Evolutionary conservation across 1,140 invertebrate species (phyloP), one percentile per base, ranked within the genome.

Genomic region (Heliconius eleuchia): DNA sequence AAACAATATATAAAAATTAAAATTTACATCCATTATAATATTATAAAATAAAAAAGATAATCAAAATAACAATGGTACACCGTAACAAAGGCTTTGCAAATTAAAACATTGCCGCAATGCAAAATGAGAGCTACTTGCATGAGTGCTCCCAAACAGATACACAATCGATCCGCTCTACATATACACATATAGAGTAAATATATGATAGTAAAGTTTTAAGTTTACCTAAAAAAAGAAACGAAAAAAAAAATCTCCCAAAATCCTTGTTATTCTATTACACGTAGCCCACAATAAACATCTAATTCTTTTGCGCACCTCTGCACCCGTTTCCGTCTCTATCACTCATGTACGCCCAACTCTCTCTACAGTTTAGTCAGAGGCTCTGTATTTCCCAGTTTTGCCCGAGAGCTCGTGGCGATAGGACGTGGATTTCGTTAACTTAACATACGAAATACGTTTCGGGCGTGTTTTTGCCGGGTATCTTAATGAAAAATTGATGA

Each of bases 221-320:
- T 16, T 30, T 30, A 66, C 60, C 13, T 66, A 66, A 66, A 30
- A 57, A 57, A 8, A 57, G 27, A 66, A 34, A 34, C 4, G 34
- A 57, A 57, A 30, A 30, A 66, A 66, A 23, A 30, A 66, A 66
- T 4, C 9, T 27, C 13, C 4, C 16, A 72, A 72, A 72, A 39
- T 9, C 37, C 88, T 87, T 92, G 87, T 91, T 92, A 91, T 91
- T 91, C 91, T 86, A 91, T 92, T 92, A 92, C 91, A 89, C 86
- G 88, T 89, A 90, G 86, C 87, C 91, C 89, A 93, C 86, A 91
- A 93, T 93, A 92, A 92, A 92, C 92, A 92, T 93, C 90, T 91
- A 92, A 93, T 94, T 94, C 90, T 92, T 94, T 92, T 94, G 90
- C 92, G 91, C 92, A 92, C 91, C 91, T 92, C 89, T 92, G 90